Percentiles rank a stretch among this genome's conserved stretches.
Conservation (phyloP, 2,888 invertebrate species). For the Melolontha melolontha region DNA sequence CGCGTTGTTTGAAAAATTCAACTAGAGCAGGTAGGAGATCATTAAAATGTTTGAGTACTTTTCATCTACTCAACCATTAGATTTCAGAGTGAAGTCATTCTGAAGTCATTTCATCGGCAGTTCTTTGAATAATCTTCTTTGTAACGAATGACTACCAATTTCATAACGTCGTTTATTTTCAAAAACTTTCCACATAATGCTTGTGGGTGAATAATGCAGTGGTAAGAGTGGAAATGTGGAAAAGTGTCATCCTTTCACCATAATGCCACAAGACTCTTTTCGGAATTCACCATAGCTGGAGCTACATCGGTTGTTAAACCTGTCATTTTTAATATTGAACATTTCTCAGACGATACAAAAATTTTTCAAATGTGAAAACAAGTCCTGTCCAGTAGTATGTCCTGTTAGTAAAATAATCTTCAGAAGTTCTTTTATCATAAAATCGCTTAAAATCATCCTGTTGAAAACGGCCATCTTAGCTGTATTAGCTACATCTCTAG, state of each 20-base stretch:
- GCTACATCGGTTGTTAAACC: constrained; percentile 48
- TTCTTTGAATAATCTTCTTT: constrained; percentile 40
- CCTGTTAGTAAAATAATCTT: constrained; percentile 46
- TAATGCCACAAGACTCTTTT: constrained; percentile 47
- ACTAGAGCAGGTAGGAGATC: too few species aligned
- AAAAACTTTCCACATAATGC: constrained; percentile 41
- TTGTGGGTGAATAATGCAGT: constrained; percentile 46
- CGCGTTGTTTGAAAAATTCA: too few species aligned
- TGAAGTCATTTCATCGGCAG: constrained; percentile 6
- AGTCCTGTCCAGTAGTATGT: constrained; percentile 46
- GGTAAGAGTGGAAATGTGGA: constrained; percentile 45
- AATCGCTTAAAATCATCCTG: constrained; percentile 47
- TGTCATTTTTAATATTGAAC: constrained; percentile 47
- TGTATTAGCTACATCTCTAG: constrained; percentile 45
- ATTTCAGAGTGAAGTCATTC: too few species aligned
- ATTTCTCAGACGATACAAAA: constrained; percentile 37
- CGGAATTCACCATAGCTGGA: constrained; percentile 40
- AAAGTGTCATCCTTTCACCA: constrained; percentile 44
- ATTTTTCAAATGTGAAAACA: constrained; percentile 48
- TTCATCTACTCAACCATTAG: too few species aligned
- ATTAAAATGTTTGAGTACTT: too few species aligned
- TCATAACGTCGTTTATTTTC: constrained; percentile 30
- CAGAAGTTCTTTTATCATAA: constrained; percentile 47
- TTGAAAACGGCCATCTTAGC: constrained; percentile 45
- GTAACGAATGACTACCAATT: constrained; percentile 33